A percentile compares a stretch with the other conserved stretches of the same genome.
Evolutionary conservation across 2,113 vertebrate genomes (phyloP).

Genomic region (Jaculus jaculus): DNA sequence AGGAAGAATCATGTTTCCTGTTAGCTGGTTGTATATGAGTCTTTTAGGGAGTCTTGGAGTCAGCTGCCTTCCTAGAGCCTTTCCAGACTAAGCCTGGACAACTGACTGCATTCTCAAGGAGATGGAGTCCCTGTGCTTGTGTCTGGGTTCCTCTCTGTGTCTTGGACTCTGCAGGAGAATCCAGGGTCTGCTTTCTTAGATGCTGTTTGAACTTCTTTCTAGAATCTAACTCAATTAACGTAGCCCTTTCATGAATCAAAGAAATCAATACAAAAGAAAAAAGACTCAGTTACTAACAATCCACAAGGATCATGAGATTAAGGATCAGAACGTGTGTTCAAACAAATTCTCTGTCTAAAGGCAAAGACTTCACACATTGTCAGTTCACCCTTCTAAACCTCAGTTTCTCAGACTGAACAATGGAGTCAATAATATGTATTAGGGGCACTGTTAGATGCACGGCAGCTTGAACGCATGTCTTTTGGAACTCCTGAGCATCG

Average conservation of each 20-base stretch:
- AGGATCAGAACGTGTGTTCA: not conserved
- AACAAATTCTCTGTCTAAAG: not conserved
- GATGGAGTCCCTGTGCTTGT: not conserved
- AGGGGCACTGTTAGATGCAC: not conserved
- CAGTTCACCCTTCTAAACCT: not conserved
- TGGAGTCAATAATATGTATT: not conserved
- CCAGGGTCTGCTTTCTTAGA: not conserved
- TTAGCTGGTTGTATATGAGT: not conserved
- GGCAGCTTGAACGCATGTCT: not conserved
- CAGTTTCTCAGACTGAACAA: slow-evolving; percentile 18
- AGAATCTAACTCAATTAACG: not conserved
- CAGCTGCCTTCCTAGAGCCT: not conserved
- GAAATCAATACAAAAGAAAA: not conserved
- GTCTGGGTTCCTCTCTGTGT: not conserved
- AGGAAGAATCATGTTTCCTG: not conserved
- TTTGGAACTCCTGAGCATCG: not conserved
- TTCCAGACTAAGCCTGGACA: not conserved
- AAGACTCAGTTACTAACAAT: not conserved
- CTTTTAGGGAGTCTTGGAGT: not conserved
- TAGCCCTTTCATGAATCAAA: not conserved
- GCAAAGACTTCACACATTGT: not conserved
- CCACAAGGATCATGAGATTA: not conserved
- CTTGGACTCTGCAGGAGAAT: not conserved
- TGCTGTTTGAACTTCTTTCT: not conserved
- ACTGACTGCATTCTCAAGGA: not conserved